Base-by-base conservation (phyloP, 23 tunicate species). In the Halocynthia roretzi region DNA sequence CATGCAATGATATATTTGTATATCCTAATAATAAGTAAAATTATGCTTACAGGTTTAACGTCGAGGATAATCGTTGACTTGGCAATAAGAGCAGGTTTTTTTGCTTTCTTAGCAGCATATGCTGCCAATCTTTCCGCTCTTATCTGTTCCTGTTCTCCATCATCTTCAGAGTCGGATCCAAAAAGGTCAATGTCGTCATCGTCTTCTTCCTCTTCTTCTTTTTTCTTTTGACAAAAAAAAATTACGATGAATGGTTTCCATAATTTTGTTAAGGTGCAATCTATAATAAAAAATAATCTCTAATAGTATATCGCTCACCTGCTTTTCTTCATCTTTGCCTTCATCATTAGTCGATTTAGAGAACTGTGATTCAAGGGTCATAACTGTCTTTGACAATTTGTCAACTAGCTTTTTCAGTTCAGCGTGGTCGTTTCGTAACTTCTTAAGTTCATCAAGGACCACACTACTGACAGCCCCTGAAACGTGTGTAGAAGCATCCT, bases 11-110 rank as follows among this genome's bases (percentile, higher is more conserved):
- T 31, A 31, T 31, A 31, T 31, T 31, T 31, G 44, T 31, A 31
- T 31, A 31, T 31, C 44, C 44, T 31, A 31, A 31, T 31, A 31
- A 31, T 31, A 1, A 31, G 44, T 31, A 31, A 31, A 31, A 31
- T 31, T 31, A 52, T 15, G 56, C 78, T 74, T 54, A 74, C 78
- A 5, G 98, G 98, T 72, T 93, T 93, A 14, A 93, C 94, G 63
- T 93, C 98, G 10, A 82, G 81, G 63, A 93, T 71, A 51, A 93
- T 87, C 56, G 58, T 87, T 58, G 94, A 87, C 67, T 93, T 93
- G 53, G 98, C 98, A 51, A 83, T 85, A 6, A 79, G 80, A 68
- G 85, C 82, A 6, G 85, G 67, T 67, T 89, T 86, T 78, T 82
- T 83, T 72, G 87, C 76, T 63, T 93, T 93, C 56, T 75, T 87